Evolutionary conservation across 2,888 invertebrate genomes (phyloP), one percentile per base, ranked within the genome.

Genomic region (Pteria penguin): DNA sequence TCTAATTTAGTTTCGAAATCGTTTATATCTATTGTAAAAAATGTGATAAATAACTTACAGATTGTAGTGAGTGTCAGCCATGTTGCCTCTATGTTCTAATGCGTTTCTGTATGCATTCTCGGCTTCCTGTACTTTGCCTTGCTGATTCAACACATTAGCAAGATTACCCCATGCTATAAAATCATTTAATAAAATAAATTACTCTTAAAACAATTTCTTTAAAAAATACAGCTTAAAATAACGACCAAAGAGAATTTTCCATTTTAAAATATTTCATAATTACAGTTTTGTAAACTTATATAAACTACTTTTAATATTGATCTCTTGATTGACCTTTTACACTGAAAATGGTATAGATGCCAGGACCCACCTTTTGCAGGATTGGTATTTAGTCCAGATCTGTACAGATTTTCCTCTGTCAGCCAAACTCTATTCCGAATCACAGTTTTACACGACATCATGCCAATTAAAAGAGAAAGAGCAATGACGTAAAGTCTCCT

Each of bases 31-130:
- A n/a, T n/a, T n/a, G n/a, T n/a, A n/a, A n/a, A n/a, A n/a, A n/a
- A n/a, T n/a, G n/a, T n/a, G 62, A n/a, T 4, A 5, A 26, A 22
- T 24, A 92, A 97, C 98, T 97, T 93, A 98, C 98, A 98, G 94
- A 94, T 99, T 99, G 93, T 98, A 99, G 94, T 98, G 98, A 78
- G 98, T 98, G 93, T 99, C 99, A 76, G 98, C 98, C 98, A 98
- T 98, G 93, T 98, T 98, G 88, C 96, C 96, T 92, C 98, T 94
- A 94, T 96, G 95, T 88, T 95, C 95, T 83, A 99, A 95, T 76
- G 99, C 98, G 93, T 95, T 95, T 91, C 96, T 95, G 93, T 97
- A 97, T 70, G 97, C 97, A 90, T 94, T 94, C 93, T 98, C 97
- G 69, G 98, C 99, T 93, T 98, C 97, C 83, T 94, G 94, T 75